A percentile compares a stretch with the other conserved stretches of the same genome.
Evolutionary conservation across 2,888 invertebrate genomes (phyloP).

Genomic region (Drosophila subquinaria): DNA sequence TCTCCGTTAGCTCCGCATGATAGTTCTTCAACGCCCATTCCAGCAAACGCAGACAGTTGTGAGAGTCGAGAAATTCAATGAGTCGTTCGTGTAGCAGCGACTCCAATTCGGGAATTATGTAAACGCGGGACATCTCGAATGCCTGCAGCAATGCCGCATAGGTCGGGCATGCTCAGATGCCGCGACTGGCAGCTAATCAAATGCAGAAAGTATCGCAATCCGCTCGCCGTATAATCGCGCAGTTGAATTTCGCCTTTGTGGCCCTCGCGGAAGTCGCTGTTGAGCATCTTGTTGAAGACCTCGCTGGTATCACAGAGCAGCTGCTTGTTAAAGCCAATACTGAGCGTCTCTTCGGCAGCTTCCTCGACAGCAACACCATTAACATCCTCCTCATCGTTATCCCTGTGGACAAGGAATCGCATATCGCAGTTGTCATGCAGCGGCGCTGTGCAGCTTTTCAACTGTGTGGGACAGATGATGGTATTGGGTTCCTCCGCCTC

Average conservation of each 20-base stretch:
- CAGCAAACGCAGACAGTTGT: conserved; percentile 82
- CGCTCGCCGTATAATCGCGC: conserved; percentile 81
- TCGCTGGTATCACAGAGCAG: conserved; percentile 84
- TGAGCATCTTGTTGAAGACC: conserved; percentile 85
- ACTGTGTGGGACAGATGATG: conserved; percentile 38
- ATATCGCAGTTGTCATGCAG: conserved; percentile 78
- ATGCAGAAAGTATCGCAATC: conserved; percentile 84
- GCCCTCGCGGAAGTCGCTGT: conserved; percentile 84
- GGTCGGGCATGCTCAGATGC: conserved; percentile 64
- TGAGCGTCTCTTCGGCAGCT: conserved; percentile 42
- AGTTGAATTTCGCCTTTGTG: conserved; percentile 84
- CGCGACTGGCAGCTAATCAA: conserved; percentile 78
- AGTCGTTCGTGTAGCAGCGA: conserved; percentile 76
- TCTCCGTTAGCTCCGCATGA: conserved; percentile 84
- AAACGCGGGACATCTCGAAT: conserved; percentile 85
- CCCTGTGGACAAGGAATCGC: conserved; percentile 78
- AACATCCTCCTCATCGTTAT: background rate
- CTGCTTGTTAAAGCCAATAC: conserved; percentile 82
- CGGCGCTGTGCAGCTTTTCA: conserved; percentile 40
- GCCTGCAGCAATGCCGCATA: conserved; percentile 83
- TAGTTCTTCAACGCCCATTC: conserved; percentile 85
- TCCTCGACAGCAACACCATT: conserved; percentile 1
- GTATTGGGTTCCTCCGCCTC: conserved; percentile 48
- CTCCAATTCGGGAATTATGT: conserved; percentile 84
- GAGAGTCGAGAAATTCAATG: conserved; percentile 76